Evolutionary conservation across 2,888 invertebrate species (phyloP).

Genomic region (Athalia rosae): DNA sequence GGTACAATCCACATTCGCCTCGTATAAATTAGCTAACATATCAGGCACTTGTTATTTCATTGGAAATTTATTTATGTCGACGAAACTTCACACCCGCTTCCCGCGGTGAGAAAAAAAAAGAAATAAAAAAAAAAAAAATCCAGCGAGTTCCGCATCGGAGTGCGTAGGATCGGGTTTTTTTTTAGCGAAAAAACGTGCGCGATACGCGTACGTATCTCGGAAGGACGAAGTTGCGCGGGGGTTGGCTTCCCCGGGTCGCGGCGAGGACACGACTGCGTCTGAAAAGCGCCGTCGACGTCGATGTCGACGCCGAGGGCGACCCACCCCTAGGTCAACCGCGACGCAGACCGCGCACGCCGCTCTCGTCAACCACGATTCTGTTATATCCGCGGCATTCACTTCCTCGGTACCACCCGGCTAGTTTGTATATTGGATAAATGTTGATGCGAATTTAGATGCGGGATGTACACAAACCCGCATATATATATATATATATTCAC

Average conservation of each 20-base stretch:
- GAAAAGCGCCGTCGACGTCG: constrained; percentile 55
- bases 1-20: too few relatives aligned
- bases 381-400: constrained; percentile 35
- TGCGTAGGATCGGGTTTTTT: too few relatives aligned
- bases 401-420: constrained; percentile 13
- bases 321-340: constrained; percentile 40
- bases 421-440: background rate
- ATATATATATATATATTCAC: constrained; percentile 24
- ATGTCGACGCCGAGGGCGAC: constrained; percentile 49
- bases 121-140: constrained; percentile 1
- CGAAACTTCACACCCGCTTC: background rate
- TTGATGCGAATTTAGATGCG: background rate
- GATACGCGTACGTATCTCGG: constrained; percentile 1
- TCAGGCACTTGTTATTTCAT: background rate
- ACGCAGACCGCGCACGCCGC: constrained; percentile 43
- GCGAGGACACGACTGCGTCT: constrained; percentile 67
- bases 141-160: background rate
- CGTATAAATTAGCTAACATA: too few relatives aligned
- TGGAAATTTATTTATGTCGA: constrained; percentile 4
- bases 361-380: constrained; percentile 51
- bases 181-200: constrained; percentile 25
- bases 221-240: constrained; percentile 38
- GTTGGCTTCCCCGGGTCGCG: constrained; percentile 63
- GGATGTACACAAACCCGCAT: background rate
- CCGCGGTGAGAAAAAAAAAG: too few relatives aligned